These are phyloP conservation scores for Etheostoma cragini DNA, from an alignment of 2,113 vertebrate genomes.

Conservation along the genomic window DNA sequence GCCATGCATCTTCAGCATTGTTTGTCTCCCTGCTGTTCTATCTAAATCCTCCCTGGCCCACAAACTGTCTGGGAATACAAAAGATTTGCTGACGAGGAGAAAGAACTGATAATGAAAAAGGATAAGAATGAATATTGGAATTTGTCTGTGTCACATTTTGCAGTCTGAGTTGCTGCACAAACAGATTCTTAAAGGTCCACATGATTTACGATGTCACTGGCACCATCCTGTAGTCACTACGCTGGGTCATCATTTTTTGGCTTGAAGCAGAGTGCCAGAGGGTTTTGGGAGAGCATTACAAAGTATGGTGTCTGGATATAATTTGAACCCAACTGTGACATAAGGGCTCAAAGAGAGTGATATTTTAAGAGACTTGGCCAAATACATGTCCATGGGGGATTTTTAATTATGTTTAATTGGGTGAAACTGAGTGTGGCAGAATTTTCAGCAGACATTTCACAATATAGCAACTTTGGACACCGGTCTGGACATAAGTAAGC, in stretches of 20 bases:
- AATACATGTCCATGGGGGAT: slow-evolving; percentile 32
- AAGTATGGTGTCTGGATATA: slow-evolving; percentile 33
- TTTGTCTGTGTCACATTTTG: slow-evolving; percentile 44
- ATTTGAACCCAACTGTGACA: slow-evolving; percentile 47
- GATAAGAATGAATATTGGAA: slow-evolving; percentile 47
- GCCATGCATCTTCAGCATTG: slow-evolving; percentile 55
- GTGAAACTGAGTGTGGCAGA: slow-evolving; percentile 10
- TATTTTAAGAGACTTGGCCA: slow-evolving; percentile 29
- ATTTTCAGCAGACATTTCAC: slow-evolving; percentile 21
- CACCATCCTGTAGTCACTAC: slow-evolving; percentile 20
- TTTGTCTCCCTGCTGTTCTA: slow-evolving; percentile 38
- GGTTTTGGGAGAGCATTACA: slow-evolving; percentile 3
- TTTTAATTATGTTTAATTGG: slow-evolving; percentile 30
- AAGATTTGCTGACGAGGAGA: slow-evolving; percentile 47
- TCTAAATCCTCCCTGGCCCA: slow-evolving; percentile 61
- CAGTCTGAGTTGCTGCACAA: slow-evolving; percentile 30
- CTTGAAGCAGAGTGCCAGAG: slow-evolving; percentile 23
- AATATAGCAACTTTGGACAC: neutral
- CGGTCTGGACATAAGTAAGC: neutral
- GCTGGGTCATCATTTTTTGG: slow-evolving; percentile 35
- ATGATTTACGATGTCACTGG: slow-evolving; percentile 50
- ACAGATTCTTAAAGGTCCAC: slow-evolving; percentile 34
- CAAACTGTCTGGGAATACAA: slow-evolving; percentile 54
- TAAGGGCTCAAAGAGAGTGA: slow-evolving; percentile 33
- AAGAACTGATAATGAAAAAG: slow-evolving; percentile 60